Conservation (phyloP, 2,797 vertebrate species). For the Chelon auratus region DNA sequence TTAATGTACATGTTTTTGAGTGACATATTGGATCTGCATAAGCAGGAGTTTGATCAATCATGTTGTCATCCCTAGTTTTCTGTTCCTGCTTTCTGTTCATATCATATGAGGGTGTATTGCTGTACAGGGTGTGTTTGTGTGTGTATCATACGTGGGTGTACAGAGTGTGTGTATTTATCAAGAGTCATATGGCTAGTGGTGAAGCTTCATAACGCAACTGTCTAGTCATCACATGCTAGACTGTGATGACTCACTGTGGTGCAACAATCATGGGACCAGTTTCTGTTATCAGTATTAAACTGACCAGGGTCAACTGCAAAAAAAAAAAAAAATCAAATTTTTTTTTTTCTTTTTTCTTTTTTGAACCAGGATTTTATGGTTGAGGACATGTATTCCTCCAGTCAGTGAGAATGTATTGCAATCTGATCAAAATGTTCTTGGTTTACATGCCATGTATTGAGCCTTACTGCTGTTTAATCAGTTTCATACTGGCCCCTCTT, state of each 20-base stretch:
- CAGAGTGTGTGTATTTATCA: slow-evolving; percentile 38
- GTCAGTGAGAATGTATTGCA: not conserved
- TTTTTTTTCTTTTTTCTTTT: too few species aligned
- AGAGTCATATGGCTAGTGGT: slow-evolving; percentile 58
- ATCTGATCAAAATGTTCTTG: too few species aligned
- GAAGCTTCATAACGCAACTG: slow-evolving; percentile 46
- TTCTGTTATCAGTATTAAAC: slow-evolving; percentile 3
- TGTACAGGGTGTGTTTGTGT: slow-evolving; percentile 9
- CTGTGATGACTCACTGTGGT: slow-evolving; percentile 21
- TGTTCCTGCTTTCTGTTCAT: slow-evolving; percentile 6
- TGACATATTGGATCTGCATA: slow-evolving; percentile 20
- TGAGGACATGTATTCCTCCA: not conserved
- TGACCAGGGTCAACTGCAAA: slow-evolving; percentile 1
- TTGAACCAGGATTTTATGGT: too few species aligned
- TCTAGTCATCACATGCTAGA: slow-evolving; percentile 34
- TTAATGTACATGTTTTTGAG: not conserved
- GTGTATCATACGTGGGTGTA: slow-evolving; percentile 15
- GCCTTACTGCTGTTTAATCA: not conserved
- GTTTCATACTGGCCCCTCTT: not conserved
- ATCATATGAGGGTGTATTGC: slow-evolving; percentile 3
- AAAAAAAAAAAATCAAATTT: too few species aligned
- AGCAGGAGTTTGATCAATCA: slow-evolving; percentile 32
- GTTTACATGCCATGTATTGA: too few species aligned
- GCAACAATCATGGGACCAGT: slow-evolving; percentile 14
- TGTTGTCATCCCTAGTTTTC: slow-evolving; percentile 25